Conservation (phyloP, 2,113 vertebrate genomes). For the Rhinichthys klamathensis region DNA sequence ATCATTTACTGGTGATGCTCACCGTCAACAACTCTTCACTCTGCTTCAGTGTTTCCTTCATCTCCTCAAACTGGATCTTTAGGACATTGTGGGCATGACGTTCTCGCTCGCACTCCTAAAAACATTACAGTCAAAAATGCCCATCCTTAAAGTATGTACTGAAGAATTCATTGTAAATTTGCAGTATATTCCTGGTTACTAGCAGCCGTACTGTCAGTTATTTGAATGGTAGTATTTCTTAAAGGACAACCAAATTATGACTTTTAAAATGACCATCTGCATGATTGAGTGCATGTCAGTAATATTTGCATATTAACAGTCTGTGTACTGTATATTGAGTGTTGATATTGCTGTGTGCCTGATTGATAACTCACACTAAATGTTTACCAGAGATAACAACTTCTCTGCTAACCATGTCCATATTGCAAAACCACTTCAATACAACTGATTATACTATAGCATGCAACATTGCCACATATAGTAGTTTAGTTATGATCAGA, state of each 20-base stretch:
- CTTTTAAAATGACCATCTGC: not conserved
- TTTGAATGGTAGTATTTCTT: not conserved
- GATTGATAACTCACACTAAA: no score
- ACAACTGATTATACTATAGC: not conserved
- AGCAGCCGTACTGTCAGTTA: not conserved
- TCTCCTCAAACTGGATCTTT: conserved; percentile 84
- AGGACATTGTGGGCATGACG: conserved; percentile 81
- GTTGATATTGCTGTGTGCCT: not conserved
- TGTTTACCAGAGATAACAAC: no score
- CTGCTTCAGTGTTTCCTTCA: conserved; percentile 84
- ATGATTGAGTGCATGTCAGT: not conserved
- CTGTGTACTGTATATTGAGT: not conserved
- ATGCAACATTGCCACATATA: not conserved
- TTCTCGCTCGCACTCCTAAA: conserved; percentile 85
- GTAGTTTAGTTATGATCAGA: not conserved
- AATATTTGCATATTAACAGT: not conserved
- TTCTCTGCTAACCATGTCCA: no score
- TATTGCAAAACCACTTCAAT: no score
- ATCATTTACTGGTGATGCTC: conserved; percentile 52
- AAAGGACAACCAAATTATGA: not conserved
- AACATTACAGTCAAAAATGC: not conserved
- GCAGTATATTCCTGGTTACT: not conserved
- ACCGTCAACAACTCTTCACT: conserved; percentile 87
- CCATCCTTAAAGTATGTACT: not conserved
- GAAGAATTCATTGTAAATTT: not conserved